These are phyloP conservation scores for Saturnia pavonia DNA, from an alignment of 2,888 invertebrate genomes.

Conservation along the genomic window DNA sequence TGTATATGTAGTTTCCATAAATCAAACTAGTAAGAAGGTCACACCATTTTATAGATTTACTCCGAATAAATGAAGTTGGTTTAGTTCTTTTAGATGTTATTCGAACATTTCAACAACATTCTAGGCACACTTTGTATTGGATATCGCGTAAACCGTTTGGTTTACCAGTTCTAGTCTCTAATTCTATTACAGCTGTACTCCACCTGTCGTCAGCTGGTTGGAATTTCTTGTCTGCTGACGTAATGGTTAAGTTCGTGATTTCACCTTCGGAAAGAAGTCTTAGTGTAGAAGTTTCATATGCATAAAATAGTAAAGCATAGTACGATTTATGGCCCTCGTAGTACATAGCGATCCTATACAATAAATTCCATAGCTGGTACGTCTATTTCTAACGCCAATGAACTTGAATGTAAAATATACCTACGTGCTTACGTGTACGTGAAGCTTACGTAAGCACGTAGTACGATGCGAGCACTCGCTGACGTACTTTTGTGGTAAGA, in stretches of 20 bases:
- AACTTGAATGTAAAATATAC: constrained; percentile 20
- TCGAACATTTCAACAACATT: background rate
- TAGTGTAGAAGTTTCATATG: background rate
- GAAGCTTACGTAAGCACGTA: constrained; percentile 7
- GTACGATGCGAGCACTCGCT: constrained; percentile 2
- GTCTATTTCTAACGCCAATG: constrained; percentile 19
- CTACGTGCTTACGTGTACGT: constrained; percentile 7
- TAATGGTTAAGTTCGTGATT: background rate
- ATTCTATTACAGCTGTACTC: background rate
- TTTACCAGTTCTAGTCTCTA: background rate
- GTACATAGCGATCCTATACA: background rate
- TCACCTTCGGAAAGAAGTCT: background rate
- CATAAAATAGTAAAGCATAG: background rate
- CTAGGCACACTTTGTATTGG: background rate
- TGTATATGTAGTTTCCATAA: background rate
- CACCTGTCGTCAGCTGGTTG: background rate
- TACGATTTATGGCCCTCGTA: background rate
- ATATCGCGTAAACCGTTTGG: background rate
- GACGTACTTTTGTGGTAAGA: background rate
- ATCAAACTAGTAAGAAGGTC: background rate
- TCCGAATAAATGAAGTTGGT: background rate
- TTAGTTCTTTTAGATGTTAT: background rate
- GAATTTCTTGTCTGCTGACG: background rate
- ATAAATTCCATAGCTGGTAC: constrained; percentile 9
- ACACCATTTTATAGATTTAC: background rate